Conservation (phyloP, 2,797 vertebrate species). For the Cossypha polioptera region DNA sequence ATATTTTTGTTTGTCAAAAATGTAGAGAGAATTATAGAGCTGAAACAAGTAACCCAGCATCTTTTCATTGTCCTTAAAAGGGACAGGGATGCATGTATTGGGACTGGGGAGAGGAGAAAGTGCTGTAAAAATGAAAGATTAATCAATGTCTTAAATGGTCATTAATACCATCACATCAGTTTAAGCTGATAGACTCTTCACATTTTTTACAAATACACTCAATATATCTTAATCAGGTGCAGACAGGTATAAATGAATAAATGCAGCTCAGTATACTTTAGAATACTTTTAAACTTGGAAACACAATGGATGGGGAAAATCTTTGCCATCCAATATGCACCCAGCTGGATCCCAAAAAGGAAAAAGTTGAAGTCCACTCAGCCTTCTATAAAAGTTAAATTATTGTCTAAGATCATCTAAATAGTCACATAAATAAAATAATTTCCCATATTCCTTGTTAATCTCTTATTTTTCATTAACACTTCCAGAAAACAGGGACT, state of each 20-base stretch:
- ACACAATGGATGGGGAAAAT: not conserved
- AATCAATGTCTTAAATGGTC: not conserved
- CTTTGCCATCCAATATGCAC: not conserved
- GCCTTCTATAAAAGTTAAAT: not conserved
- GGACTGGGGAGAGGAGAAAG: not conserved
- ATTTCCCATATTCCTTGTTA: not conserved
- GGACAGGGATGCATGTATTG: not conserved
- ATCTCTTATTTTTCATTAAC: not conserved
- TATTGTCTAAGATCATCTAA: not conserved
- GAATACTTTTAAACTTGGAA: not conserved
- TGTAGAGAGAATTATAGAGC: not conserved
- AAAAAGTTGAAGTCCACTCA: not conserved
- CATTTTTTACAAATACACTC: not conserved
- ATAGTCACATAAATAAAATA: not conserved
- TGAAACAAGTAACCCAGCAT: not conserved
- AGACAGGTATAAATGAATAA: not conserved
- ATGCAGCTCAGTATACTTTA: not conserved
- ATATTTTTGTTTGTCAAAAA: not conserved
- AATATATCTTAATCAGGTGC: not conserved
- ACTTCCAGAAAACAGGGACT: not conserved
- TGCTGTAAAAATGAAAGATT: not conserved
- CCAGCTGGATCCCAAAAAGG: not conserved
- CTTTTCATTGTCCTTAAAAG: not conserved
- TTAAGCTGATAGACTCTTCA: not conserved
- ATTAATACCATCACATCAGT: not conserved